phyloP scores from a whole-genome alignment of 2,797 vertebrate genomes.

The Eulemur rubriventer region DNA sequence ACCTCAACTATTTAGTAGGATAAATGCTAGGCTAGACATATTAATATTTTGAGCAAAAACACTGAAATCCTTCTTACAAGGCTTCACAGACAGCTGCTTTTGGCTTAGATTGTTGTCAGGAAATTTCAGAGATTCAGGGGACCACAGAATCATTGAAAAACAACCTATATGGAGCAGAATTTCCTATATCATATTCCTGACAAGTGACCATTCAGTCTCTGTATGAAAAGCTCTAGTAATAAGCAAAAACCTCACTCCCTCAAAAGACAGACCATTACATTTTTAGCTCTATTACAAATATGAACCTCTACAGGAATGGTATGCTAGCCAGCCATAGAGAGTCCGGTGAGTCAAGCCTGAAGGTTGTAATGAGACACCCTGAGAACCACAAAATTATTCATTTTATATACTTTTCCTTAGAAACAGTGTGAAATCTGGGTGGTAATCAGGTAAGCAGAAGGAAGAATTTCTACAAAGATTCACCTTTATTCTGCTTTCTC shows the following conservation, averaged over 20 bases:
- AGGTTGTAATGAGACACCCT: background rate
- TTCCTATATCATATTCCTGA: background rate
- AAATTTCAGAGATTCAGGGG: background rate
- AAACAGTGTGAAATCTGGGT: background rate
- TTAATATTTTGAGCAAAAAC: background rate
- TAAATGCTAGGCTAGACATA: background rate
- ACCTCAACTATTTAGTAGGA: background rate
- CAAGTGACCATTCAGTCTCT: background rate
- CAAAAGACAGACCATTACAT: background rate
- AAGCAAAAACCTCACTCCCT: background rate
- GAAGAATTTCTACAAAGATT: background rate
- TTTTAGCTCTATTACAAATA: constrained; percentile 12
- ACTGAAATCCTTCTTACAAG: constrained; percentile 6
- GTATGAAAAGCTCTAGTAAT: background rate
- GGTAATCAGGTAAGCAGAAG: background rate
- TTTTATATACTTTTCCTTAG: background rate
- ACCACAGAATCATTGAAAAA: background rate
- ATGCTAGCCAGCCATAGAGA: background rate
- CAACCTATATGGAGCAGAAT: background rate
- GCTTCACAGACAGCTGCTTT: background rate
- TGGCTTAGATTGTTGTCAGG: background rate
- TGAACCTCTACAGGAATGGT: background rate
- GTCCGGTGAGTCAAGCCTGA: background rate
- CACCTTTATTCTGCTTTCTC: background rate
- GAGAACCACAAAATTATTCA: background rate